A percentile compares a stretch with the other conserved stretches of the same genome.
phyloP scores from a whole-genome alignment of 2,888 invertebrate genomes.

The Dasysyrphus albostriatus region DNA sequence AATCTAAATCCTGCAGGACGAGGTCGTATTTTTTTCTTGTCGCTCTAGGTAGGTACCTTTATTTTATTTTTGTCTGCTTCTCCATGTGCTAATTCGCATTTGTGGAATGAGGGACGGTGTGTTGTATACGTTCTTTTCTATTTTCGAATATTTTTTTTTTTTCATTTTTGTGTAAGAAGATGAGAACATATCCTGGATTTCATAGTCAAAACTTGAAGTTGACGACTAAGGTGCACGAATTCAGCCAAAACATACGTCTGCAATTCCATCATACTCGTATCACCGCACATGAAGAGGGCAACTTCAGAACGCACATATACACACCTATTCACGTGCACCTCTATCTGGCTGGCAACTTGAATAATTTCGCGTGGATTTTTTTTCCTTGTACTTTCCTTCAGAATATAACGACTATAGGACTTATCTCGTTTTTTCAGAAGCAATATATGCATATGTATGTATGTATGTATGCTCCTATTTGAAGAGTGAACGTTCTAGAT shows the following conservation, averaged over 20 bases:
- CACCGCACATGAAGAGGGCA: constrained; percentile 28
- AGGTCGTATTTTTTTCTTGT: constrained; percentile 16
- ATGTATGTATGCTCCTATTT: constrained; percentile 29
- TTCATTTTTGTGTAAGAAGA: constrained; percentile 46
- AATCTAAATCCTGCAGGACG: constrained; percentile 68
- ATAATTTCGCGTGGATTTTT: constrained; percentile 62
- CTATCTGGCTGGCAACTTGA: constrained; percentile 17
- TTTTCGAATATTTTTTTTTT: constrained; percentile 9
- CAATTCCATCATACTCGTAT: constrained; percentile 8
- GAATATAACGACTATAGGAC: constrained; percentile 28
- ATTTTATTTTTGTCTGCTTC: constrained; percentile 68
- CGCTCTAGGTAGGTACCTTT: constrained; percentile 11
- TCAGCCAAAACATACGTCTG: constrained; percentile 28
- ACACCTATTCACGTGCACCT: constrained; percentile 14
- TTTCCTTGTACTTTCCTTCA: constrained; percentile 23
- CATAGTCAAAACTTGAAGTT: constrained; percentile 71
- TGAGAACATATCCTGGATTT: constrained; percentile 58
- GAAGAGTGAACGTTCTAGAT: constrained; percentile 69
- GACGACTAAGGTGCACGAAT: constrained; percentile 68
- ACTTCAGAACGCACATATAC: constrained; percentile 25
- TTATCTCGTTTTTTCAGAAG: constrained; percentile 41
- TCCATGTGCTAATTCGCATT: constrained; percentile 71
- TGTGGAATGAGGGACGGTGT: constrained; percentile 56
- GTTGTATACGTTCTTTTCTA: constrained; percentile 38
- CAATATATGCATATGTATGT: constrained; percentile 3